Base-by-base conservation (phyloP, 2,888 invertebrate species). In the Mesodorylaimus sp. region DNA sequence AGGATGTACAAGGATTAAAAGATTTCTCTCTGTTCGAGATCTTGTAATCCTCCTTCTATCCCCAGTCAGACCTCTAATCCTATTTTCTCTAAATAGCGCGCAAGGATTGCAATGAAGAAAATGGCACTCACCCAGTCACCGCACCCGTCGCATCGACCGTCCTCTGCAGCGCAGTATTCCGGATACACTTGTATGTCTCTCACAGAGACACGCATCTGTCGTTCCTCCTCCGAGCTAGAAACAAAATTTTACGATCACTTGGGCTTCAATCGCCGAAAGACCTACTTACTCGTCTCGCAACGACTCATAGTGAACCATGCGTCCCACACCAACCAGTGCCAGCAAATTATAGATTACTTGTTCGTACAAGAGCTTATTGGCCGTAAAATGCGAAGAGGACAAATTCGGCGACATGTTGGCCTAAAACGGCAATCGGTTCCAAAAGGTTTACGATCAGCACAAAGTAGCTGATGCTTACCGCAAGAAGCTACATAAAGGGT, bases 321-420 rank as follows among this genome's bases (percentile, higher is more conserved):
- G 58, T 0, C 64, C 62, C 13, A 89, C 69, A 0, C 89, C 89
- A 5, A 83, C 77, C 36, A 95, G 65, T 25, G 79, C 76, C 48
- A 91, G 75, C 27, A 84, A 64, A 68, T 81, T 86, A 67, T 80
- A 87, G 13, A 93, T 61, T 0, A 93, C 83, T 72, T 93, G 89
- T 61, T 91, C 86, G 62, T 93, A 95, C 1, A 95, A 69, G 27
- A 85, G 67, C 38, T 62, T 61, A 68, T 95, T 95, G 0, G 79
- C 81, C n/a, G 81, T 79, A 66, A 80, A 93, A 69, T 93, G 89
- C 0, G 81, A 81, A 0, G 91, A 87, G 0, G 87, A 87, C 51
- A 95, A 74, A 73, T 95, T 95, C 0, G 95, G 95, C 16, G 89
- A 89, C 95, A 95, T 93, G 64, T 95, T 95, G 1, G 87, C 91